A percentile compares a stretch with the other conserved stretches of the same genome.
Evolutionary conservation across 1,140 invertebrate species (phyloP).

Genomic region (Drosophila grimshawi): DNA sequence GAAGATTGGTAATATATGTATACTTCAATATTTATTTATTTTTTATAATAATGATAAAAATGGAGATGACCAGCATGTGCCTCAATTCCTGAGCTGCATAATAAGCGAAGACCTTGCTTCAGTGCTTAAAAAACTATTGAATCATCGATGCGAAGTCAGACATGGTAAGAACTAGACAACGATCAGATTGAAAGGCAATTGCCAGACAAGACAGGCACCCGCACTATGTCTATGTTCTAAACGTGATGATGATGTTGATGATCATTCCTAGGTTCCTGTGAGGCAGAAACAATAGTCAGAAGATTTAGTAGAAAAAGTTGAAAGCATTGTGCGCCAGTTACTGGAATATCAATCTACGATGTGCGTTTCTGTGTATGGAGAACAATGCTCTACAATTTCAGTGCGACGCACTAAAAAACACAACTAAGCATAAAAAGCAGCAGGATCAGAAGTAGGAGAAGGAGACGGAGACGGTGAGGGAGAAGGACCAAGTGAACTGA

Average conservation of each 20-base stretch:
- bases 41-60: not conserved
- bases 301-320: conserved; percentile 61
- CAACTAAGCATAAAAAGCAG: conserved; percentile 43
- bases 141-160: conserved; percentile 15
- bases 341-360: not conserved
- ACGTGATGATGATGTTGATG: conserved; percentile 14
- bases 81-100: conserved; percentile 27
- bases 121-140: conserved; percentile 29
- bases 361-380: conserved; percentile 28
- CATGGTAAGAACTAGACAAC: conserved; percentile 1
- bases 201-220: conserved; percentile 32
- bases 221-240: conserved; percentile 39
- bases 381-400: conserved; percentile 59
- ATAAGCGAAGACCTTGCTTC: conserved; percentile 33
- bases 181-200: conserved; percentile 17
- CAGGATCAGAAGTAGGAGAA: conserved; percentile 1
- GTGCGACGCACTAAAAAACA: conserved; percentile 48
- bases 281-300: conserved; percentile 49
- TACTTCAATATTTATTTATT: conserved; percentile 18
- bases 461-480: conserved; percentile 11
- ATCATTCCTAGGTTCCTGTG: conserved; percentile 52
- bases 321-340: conserved; percentile 49
- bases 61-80: conserved; percentile 36
- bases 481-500: conserved; percentile 58
- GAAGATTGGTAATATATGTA: conserved; percentile 28